A percentile compares a stretch with the other conserved stretches of the same genome.
These are phyloP conservation scores for Ranitomeya imitator DNA, from an alignment of 2,113 vertebrate genomes.

Conservation along the genomic window DNA sequence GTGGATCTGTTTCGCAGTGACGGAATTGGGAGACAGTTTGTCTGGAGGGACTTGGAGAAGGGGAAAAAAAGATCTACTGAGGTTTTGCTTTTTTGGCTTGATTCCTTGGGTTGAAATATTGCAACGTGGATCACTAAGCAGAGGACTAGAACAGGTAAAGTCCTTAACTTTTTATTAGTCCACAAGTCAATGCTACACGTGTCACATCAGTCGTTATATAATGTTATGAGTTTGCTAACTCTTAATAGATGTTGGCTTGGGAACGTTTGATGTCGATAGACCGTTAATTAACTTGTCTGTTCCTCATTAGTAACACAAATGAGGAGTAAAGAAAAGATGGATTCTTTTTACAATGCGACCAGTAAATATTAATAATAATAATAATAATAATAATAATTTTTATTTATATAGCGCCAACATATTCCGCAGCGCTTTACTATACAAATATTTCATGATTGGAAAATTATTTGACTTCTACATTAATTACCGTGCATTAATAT, in stretches of 20 bases:
- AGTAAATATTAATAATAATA: not conserved
- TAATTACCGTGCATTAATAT: not conserved
- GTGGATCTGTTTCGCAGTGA: slow-evolving; percentile 47
- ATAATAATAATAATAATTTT: too few relatives aligned
- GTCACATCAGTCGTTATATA: slow-evolving; percentile 10
- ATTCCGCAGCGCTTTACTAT: too few relatives aligned
- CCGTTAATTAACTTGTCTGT: not conserved
- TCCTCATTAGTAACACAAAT: not conserved
- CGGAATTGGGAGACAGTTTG: slow-evolving; percentile 33
- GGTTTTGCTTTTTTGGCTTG: slow-evolving; percentile 26
- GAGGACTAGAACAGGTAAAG: slow-evolving; percentile 47
- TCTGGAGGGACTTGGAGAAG: slow-evolving; percentile 32
- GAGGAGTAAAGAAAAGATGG: not conserved
- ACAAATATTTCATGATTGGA: not conserved
- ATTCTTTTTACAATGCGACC: not conserved
- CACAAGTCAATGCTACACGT: slow-evolving; percentile 25
- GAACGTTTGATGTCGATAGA: not conserved
- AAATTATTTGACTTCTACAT: not conserved
- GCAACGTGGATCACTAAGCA: slow-evolving; percentile 45
- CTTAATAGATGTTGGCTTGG: slow-evolving; percentile 4
- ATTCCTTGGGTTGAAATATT: slow-evolving; percentile 32
- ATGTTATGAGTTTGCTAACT: slow-evolving; percentile 6
- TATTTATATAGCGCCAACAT: too few relatives aligned
- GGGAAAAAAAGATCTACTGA: slow-evolving; percentile 31
- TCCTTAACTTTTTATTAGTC: slow-evolving; percentile 28